Conservation (phyloP, 2,113 vertebrate genomes). For the Abramis brama region DNA sequence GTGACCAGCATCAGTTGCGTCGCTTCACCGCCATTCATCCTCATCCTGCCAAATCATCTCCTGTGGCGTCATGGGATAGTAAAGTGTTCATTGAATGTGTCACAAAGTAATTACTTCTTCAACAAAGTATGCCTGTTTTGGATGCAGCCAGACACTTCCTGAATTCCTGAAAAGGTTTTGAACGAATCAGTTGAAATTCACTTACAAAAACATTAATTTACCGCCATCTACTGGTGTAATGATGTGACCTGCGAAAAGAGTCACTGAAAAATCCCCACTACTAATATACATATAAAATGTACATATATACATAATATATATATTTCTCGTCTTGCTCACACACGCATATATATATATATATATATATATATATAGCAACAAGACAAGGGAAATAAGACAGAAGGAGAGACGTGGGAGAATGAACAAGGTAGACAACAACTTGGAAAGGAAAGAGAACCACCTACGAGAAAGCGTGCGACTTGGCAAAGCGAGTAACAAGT, state of each 20-base stretch:
- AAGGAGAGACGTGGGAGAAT: conserved; percentile 16
- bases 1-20: no score
- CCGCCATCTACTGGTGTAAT: neutral
- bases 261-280: neutral
- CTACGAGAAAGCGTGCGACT: neutral
- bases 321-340: neutral
- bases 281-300: no score
- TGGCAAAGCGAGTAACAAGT: neutral
- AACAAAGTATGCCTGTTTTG: no score
- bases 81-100: no score
- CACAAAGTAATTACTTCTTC: no score
- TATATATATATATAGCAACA: no score
- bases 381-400: neutral
- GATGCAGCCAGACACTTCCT: no score
- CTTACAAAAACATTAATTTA: neutral
- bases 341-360: neutral
- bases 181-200: neutral
- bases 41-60: no score
- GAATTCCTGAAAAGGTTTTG: neutral
- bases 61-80: no score
- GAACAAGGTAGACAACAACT: conserved; percentile 19
- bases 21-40: no score
- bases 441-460: conserved; percentile 34
- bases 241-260: neutral
- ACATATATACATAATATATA: no score